These are phyloP conservation scores for Cephalotes varians DNA, from an alignment of 2,888 invertebrate species.

Conservation along the genomic window DNA sequence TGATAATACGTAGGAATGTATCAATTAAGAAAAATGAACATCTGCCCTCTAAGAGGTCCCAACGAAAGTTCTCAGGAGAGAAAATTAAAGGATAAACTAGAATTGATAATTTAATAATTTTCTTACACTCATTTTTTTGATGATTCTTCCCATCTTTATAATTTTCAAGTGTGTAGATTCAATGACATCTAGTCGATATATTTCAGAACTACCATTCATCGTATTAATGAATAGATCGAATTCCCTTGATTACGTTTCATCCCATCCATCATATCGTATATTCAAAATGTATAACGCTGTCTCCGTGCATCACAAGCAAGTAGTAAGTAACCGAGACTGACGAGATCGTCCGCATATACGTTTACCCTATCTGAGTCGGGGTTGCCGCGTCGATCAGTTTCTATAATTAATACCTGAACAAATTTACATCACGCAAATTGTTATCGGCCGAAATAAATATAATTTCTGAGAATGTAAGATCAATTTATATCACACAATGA, in stretches of 20 bases:
- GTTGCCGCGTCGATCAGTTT: not conserved
- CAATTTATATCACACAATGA: not conserved
- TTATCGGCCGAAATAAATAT: not conserved
- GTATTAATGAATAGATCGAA: conserved; percentile 24
- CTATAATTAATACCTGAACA: not conserved
- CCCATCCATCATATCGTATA: conserved; percentile 6
- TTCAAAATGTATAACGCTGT: conserved; percentile 14
- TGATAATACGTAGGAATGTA: not conserved
- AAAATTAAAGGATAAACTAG: not conserved
- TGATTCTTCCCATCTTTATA: not conserved
- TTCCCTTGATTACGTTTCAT: not conserved
- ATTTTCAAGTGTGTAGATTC: not conserved
- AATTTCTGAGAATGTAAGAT: not conserved
- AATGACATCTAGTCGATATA: not conserved
- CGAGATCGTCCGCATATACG: not conserved
- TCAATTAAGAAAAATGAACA: not conserved
- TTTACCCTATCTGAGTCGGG: not conserved
- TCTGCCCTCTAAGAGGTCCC: not conserved
- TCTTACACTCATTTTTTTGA: not conserved
- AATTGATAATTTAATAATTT: not conserved
- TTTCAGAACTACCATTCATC: not conserved
- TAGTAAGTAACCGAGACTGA: conserved; percentile 26
- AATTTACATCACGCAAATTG: not conserved
- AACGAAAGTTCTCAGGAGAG: not conserved
- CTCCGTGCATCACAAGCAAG: not conserved